Evolutionary conservation across 1,140 invertebrate species (phyloP), one percentile per base, ranked within the genome.

Genomic region (Drosophila ananassae): DNA sequence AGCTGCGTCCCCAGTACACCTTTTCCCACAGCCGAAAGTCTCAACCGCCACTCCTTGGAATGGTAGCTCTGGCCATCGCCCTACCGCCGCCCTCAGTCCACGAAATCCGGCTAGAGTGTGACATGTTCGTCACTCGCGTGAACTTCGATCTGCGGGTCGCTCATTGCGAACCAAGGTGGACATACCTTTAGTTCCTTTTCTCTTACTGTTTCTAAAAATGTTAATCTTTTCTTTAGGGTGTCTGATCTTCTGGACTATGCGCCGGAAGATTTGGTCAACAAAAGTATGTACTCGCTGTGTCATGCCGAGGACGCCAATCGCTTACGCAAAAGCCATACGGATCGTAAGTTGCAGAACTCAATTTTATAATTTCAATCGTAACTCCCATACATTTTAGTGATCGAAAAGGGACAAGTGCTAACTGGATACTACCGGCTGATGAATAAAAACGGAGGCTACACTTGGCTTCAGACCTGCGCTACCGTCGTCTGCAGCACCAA

Each of bases 111-210:
- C 94, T 99, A 58, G 98, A 99, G 92, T 95, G 96, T 25, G 98
- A 99, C 90, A 98, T 98, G 96, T 99, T 99, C 92, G 98, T 99
- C 75, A 99, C 97, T 41, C 95, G 98, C 80, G 96, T 99, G 71
- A 98, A 96, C 90, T 98, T 99, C 79, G 97, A 99, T 92, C 98
- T 99, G 92, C 95, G 96, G 93, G 97, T 99, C 94, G 96, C 97
- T 51, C 98, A 99, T 92, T 99, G 98, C 91, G 98, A 99, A 92
- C 98, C 98, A 78, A 97, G 96, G 98, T 98, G 93, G 94, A 93
- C 92, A 50, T 0, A 5, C 2, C 17, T 2, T n/a, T 1, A 1
- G 0, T 1, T 21, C 1, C 21, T 10, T 2, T 30, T 2, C 1
- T 9, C 3, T 2, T 21, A 0, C 12, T 8, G 0, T 7, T 44